Conservation (phyloP, 2,113 vertebrate genomes). For the Petaurus breviceps region DNA sequence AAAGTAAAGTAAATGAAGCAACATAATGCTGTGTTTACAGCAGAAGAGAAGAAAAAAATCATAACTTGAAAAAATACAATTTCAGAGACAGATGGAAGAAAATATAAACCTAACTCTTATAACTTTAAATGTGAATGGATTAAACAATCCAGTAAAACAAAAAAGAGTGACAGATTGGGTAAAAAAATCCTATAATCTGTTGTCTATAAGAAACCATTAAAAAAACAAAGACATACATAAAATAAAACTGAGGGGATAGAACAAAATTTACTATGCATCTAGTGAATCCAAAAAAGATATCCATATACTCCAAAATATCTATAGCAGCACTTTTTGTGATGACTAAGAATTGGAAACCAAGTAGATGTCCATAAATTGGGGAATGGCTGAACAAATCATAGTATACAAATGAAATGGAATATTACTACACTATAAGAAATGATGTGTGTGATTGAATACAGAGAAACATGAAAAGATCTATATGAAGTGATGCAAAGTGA, state of each 20-base stretch:
- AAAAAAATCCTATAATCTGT: background rate
- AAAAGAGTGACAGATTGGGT: background rate
- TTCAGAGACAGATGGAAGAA: background rate
- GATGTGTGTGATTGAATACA: background rate
- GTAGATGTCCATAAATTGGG: background rate
- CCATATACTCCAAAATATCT: background rate
- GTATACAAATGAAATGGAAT: background rate
- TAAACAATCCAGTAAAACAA: background rate
- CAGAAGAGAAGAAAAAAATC: background rate
- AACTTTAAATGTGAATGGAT: slow-evolving; percentile 3
- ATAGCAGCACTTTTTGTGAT: background rate
- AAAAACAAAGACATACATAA: background rate
- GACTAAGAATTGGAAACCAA: background rate
- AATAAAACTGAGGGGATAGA: background rate
- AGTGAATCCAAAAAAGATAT: background rate
- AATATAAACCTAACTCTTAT: background rate
- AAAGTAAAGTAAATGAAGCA: background rate
- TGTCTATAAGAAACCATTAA: background rate
- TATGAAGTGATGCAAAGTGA: background rate
- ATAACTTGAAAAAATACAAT: background rate
- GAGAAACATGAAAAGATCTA: background rate
- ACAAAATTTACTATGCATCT: background rate
- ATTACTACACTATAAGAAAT: background rate
- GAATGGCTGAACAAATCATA: background rate
- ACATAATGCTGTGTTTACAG: background rate